Percentiles rank a stretch among this genome's conserved stretches.
These are phyloP conservation scores for Cisticola juncidis DNA, from an alignment of 2,113 vertebrate genomes.

Conservation along the genomic window DNA sequence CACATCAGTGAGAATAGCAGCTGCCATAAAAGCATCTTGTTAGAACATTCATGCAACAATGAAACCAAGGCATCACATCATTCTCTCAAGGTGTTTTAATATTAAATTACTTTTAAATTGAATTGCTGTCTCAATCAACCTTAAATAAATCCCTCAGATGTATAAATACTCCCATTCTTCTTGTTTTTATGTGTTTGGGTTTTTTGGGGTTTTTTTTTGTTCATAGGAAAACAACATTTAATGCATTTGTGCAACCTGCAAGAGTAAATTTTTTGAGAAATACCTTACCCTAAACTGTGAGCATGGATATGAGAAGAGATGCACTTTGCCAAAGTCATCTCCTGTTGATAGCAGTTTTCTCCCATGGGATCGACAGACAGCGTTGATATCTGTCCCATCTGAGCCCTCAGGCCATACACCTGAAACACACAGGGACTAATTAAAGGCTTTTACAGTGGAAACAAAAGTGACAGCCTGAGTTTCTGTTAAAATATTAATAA, in stretches of 20 bases:
- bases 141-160: neutral
- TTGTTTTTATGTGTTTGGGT: neutral
- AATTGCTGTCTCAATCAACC: neutral
- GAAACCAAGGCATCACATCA: neutral
- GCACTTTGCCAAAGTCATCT: slow-evolving; percentile 98
- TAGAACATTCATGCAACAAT: neutral
- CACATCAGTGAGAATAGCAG: neutral
- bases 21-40: neutral
- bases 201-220: neutral
- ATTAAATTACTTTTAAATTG: neutral
- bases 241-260: neutral
- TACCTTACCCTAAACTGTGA: slow-evolving; percentile 90
- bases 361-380: slow-evolving; percentile 84
- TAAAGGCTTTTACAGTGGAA: neutral
- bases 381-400: slow-evolving; percentile 96
- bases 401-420: slow-evolving; percentile 98
- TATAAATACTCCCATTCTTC: neutral
- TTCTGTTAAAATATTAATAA: neutral
- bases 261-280: neutral
- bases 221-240: neutral
- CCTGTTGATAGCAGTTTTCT: slow-evolving; percentile 89
- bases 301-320: slow-evolving; percentile 93
- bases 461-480: neutral
- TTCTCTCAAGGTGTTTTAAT: neutral
- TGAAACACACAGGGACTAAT: slow-evolving; percentile 58